Evolutionary conservation across 2,113 vertebrate genomes (phyloP), one percentile per base, ranked within the genome.

Genomic region (Ramphastos sulfuratus): DNA sequence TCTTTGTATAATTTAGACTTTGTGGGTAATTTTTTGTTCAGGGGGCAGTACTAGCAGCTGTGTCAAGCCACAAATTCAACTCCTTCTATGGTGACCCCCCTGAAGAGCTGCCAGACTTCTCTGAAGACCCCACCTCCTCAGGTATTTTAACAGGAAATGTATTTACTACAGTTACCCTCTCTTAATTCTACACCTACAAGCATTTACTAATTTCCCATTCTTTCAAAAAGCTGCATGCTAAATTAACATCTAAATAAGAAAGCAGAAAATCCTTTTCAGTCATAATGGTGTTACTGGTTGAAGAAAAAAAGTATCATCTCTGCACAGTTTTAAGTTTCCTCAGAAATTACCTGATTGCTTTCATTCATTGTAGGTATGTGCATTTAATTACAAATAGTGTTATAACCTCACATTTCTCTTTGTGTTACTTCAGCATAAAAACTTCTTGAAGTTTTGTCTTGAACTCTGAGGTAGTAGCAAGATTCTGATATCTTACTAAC

Each of bases 61-160:
- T 99, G 89, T 99, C 99, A 96, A 99, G 99, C 97, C 99, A 99
- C 98, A 99, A 99, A 98, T 99, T 99, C 96, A 99, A 99, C 95
- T 99, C 98, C 25, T 99, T 99, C 97, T 99, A 99, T 37, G 99
- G 99, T 76, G 99, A 99, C 95, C 99, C 99, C 35, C 99, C 99
- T 23, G 99, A 99, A 97, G 99, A 99, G 79, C 98, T 99, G 83
- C 98, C 98, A 82, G 99, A 99, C 96, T 99, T 99, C 97, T 98
- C 99, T 23, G 99, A 99, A 96, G 98, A 99, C 96, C 99, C 99
- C 95, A 99, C 98, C 58, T 99, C 99, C 97, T 99, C 99, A 99
- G 99, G 99, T 99, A 99, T 94, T 88, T 94, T 89, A 59, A 77
- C 7, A 87, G 39, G 85, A 78, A 90, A 63, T 60, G 3, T 77